Evolutionary conservation across 2,797 vertebrate genomes (phyloP).

Genomic region (Acanthurus tractus): DNA sequence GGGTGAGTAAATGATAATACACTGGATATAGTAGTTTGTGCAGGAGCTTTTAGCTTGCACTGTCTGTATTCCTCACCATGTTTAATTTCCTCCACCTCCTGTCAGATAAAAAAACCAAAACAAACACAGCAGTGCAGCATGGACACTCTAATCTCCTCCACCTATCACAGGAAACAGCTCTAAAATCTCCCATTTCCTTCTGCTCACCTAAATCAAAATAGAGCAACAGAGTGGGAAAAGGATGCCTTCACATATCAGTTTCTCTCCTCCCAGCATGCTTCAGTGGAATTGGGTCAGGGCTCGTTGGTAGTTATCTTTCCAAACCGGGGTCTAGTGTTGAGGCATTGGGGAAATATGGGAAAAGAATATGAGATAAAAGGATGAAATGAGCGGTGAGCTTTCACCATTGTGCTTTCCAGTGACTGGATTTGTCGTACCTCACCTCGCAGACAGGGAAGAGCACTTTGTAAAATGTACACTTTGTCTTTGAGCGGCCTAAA

Average conservation of each 20-base stretch:
- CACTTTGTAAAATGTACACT: constrained; percentile 7
- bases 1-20: neutral
- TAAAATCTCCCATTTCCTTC: constrained; percentile 36
- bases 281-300: constrained; percentile 63
- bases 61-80: neutral
- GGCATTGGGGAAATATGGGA: neutral
- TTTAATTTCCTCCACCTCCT: constrained; percentile 1
- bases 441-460: constrained; percentile 12
- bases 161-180: constrained; percentile 41
- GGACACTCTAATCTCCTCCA: constrained; percentile 36
- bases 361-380: constrained; percentile 8
- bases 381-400: neutral
- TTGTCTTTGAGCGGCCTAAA: constrained; percentile 24
- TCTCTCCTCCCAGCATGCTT: constrained; percentile 44
- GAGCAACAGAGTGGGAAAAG: constrained; percentile 7
- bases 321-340: constrained; percentile 15
- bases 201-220: constrained; percentile 56
- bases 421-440: constrained; percentile 17
- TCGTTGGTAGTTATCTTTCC: constrained; percentile 50
- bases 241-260: constrained; percentile 10
- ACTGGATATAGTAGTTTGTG: neutral
- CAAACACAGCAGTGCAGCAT: neutral
- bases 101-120: neutral
- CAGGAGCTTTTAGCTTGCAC: neutral
- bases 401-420: neutral